A percentile compares a stretch with the other conserved stretches of the same genome.
These are phyloP conservation scores for Macropodus opercularis DNA, from an alignment of 2,797 vertebrate species.

Conservation along the genomic window DNA sequence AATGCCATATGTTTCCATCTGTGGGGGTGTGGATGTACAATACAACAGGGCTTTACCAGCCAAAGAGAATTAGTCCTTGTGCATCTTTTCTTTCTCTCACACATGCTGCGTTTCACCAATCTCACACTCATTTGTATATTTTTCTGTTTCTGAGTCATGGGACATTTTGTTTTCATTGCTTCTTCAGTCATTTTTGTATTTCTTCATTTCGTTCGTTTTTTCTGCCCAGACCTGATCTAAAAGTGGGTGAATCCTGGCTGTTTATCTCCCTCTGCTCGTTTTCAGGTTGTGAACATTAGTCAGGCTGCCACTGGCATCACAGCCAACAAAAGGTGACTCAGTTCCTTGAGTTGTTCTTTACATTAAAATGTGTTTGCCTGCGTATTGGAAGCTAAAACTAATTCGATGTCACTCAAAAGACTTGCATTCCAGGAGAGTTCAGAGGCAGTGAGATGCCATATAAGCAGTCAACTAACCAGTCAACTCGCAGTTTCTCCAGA, in stretches of 20 bases:
- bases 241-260: not conserved
- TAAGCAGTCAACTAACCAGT: too few relatives aligned
- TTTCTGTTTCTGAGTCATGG: too few relatives aligned
- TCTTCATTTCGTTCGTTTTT: not conserved
- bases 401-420: not conserved
- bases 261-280: not conserved
- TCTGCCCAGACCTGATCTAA: not conserved
- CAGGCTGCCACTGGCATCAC: not conserved
- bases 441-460: not conserved
- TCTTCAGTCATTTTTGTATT: not conserved
- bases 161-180: not conserved
- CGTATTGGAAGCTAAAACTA: not conserved
- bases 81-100: slow-evolving; percentile 1
- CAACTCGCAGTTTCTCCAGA: too few relatives aligned
- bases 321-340: not conserved
- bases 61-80: slow-evolving; percentile 25
- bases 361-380: not conserved
- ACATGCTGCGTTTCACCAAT: not conserved
- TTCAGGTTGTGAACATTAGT: not conserved
- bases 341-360: not conserved
- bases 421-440: not conserved
- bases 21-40: slow-evolving; percentile 18
- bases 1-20: slow-evolving; percentile 30
- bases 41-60: slow-evolving; percentile 36
- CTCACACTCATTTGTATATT: slow-evolving; percentile 16